Evolutionary conservation across 37 sponge, comb jelly and placozoan genomes (phyloP).

Genomic region (Hormiphora californensis): DNA sequence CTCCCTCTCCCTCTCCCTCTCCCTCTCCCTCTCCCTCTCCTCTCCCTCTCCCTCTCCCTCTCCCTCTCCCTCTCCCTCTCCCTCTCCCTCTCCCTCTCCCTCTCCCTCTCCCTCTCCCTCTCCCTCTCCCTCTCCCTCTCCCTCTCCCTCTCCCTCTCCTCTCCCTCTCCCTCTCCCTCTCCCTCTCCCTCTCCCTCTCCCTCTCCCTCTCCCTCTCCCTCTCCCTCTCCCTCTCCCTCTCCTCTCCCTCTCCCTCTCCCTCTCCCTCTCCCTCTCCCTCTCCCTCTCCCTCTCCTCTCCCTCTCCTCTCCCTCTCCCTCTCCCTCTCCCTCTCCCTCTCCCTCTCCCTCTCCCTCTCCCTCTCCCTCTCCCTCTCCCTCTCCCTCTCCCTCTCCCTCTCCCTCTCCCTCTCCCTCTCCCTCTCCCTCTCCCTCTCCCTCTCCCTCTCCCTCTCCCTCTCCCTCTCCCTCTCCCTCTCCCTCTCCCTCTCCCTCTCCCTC

Average conservation of each 20-base stretch:
- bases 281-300: background rate
- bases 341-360: constrained; percentile 14
- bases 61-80: too few relatives aligned
- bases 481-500: background rate
- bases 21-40: too few relatives aligned
- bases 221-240: background rate
- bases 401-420: background rate
- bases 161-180: background rate
- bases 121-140: background rate
- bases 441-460: background rate
- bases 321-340: constrained; percentile 30
- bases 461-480: background rate
- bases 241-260: background rate
- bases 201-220: background rate
- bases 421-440: background rate
- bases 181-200: background rate
- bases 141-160: background rate
- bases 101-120: background rate
- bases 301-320: constrained; percentile 31
- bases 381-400: background rate
- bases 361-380: constrained; percentile 20
- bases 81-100: background rate
- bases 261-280: background rate
- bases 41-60: too few relatives aligned
- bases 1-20: too few relatives aligned